Base-by-base conservation (phyloP, 2,797 vertebrate species). In the Trachurus trachurus region DNA sequence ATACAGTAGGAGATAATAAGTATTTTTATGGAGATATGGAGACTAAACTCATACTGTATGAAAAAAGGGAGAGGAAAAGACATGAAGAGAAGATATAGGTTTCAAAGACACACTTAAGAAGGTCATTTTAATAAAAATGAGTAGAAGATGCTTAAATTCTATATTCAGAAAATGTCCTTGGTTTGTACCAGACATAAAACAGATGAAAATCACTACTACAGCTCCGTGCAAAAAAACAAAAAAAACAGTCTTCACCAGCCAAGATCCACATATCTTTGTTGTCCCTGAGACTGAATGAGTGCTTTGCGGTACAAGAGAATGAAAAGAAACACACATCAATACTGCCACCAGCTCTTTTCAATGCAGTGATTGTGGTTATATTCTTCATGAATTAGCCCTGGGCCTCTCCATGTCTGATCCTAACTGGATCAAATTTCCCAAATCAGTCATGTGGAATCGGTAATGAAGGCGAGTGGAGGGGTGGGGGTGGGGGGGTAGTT, bases 281-380 rank as follows among this genome's bases (percentile, higher is more conserved):
- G 77, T 85, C 88, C 74, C 76, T 85, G 77, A 80, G 74, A 89
- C 37, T 73, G 70, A 86, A 76, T 75, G 58, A 75, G 80, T 65
- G 69, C 68, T 80, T 62, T 45, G 6, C 58, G 61, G 42, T 11
- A 11, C 66, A 66, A 69, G 64, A 76, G 50, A 82, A 67, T 69
- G 45, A 77, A 82, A 74, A 84, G 49, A 63, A 87, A 72, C 37
- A 53, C 44, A 80, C 57, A 88, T 79, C 31, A 80, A 90, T 88
- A 82, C 58, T 61, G 26, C 84, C 69, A 83, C 39, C 44, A 70
- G 78, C 60, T 67, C 45, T 82, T 76, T 83, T 78, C 76, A 88
- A 67, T 66, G 49, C 52, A 60, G 45, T 71, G 64, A 75, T 71
- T 58, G 78, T 73, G 77, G 22, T 68, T 76, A 44, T 71, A 49